Evolutionary conservation across 2,797 vertebrate species (phyloP).

Genomic region (Menidia menidia): DNA sequence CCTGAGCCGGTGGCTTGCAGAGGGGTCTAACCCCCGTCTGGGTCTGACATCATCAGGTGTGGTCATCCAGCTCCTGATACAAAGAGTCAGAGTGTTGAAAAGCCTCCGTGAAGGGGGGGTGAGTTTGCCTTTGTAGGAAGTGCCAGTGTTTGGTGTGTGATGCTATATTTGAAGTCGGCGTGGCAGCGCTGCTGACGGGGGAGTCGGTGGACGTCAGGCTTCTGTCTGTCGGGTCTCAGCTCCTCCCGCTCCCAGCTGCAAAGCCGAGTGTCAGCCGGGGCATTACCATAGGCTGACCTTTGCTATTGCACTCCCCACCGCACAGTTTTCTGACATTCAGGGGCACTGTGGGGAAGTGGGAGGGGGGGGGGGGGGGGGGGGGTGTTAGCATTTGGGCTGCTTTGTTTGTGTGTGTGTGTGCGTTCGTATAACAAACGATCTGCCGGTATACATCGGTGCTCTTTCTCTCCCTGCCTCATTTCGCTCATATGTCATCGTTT

Average conservation of each 20-base stretch:
- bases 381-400: conserved; percentile 57
- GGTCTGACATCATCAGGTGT: conserved; percentile 45
- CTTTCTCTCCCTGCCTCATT: conserved; percentile 35
- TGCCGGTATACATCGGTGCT: conserved; percentile 51
- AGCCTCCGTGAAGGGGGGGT: conserved; percentile 39
- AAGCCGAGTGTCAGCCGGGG: conserved; percentile 72
- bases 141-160: conserved; percentile 54
- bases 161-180: conserved; percentile 64
- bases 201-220: conserved; percentile 64
- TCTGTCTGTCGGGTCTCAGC: conserved; percentile 72
- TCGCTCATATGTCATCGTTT: conserved; percentile 52
- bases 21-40: conserved; percentile 28
- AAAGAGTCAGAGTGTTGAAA: conserved; percentile 41
- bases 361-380: conserved; percentile 38
- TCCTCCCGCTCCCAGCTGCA: conserved; percentile 59
- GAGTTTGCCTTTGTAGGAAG: conserved; percentile 43
- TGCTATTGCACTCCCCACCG: conserved; percentile 73
- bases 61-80: conserved; percentile 44
- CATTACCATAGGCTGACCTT: conserved; percentile 86
- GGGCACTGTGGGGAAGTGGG: conserved; percentile 66
- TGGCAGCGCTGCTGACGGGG: conserved; percentile 62
- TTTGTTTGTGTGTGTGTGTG: conserved; percentile 60
- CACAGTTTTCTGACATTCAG: conserved; percentile 81
- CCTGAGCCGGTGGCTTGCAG: conserved; percentile 18
- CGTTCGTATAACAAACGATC: conserved; percentile 57